phyloP scores from a whole-genome alignment of 2,888 invertebrate species.

The Hetaerina titia region DNA sequence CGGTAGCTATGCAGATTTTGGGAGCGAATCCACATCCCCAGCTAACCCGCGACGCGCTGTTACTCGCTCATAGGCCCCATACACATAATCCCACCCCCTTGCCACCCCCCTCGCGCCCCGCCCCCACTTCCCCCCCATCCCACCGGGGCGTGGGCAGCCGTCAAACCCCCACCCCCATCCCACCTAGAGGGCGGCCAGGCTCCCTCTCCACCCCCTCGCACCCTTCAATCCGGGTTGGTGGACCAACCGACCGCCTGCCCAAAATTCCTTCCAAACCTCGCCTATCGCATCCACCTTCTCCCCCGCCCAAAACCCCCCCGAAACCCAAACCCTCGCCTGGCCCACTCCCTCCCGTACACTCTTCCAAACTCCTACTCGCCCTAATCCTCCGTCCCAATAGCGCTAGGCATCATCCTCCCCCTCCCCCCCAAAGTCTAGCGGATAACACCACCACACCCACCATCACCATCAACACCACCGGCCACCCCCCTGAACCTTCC shows the following conservation, averaged over 20 bases:
- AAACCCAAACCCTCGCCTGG: not conserved
- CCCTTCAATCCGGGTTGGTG: not conserved
- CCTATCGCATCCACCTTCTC: no score
- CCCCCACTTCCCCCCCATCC: not conserved
- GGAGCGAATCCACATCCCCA: conserved; percentile 47
- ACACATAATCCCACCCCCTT: conserved; percentile 33
- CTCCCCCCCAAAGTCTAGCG: not conserved
- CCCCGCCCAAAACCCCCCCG: not conserved
- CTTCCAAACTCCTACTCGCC: not conserved
- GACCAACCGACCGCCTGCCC: not conserved
- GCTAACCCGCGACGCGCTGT: conserved; percentile 47
- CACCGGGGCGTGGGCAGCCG: not conserved
- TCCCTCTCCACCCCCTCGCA: not conserved
- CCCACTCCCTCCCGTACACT: not conserved
- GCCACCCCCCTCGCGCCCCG: not conserved
- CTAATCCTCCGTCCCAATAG: conserved; percentile 27
- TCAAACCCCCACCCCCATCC: not conserved
- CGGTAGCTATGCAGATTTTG: conserved; percentile 55
- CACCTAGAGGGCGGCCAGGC: not conserved
- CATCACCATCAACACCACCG: conserved; percentile 33
- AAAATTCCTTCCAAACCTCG: conserved; percentile 9
- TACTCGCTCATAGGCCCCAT: conserved; percentile 57
- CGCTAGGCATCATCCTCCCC: not conserved
- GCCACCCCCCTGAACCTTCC: not conserved
- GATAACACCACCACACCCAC: conserved; percentile 7